Evolutionary conservation across 2,888 invertebrate genomes (phyloP).

Genomic region (Latrodectus hesperus): DNA sequence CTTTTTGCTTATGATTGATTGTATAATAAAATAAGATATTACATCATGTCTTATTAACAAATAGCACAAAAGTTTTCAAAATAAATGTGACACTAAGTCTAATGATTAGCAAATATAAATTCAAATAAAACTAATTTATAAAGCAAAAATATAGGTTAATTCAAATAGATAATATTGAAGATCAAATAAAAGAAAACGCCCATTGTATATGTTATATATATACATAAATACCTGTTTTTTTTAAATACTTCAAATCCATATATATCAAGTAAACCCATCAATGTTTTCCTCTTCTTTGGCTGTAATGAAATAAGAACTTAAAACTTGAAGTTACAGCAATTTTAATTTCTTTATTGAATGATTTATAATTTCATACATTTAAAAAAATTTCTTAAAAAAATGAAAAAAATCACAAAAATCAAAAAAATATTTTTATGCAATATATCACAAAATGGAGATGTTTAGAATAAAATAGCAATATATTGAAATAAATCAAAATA

Average conservation of each 20-base stretch:
- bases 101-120: too few species aligned
- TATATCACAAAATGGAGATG: too few species aligned
- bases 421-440: background rate
- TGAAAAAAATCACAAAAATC: background rate
- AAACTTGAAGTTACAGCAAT: background rate
- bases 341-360: too few species aligned
- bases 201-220: background rate
- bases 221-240: slow-evolving; percentile 82
- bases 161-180: background rate
- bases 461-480: too few species aligned
- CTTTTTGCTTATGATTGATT: too few species aligned
- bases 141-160: background rate
- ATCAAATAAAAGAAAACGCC: background rate
- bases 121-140: too few species aligned
- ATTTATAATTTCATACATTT: background rate
- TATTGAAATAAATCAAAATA: too few species aligned
- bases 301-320: slow-evolving; percentile 17
- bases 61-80: too few species aligned
- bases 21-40: too few species aligned
- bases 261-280: slow-evolving; percentile 93
- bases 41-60: too few species aligned
- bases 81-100: too few species aligned
- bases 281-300: slow-evolving; percentile 74
- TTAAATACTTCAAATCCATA: slow-evolving; percentile 96
- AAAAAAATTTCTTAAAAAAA: background rate